Evolutionary conservation across 2,113 vertebrate genomes (phyloP).

Genomic region (Microcebus tavaratra): DNA sequence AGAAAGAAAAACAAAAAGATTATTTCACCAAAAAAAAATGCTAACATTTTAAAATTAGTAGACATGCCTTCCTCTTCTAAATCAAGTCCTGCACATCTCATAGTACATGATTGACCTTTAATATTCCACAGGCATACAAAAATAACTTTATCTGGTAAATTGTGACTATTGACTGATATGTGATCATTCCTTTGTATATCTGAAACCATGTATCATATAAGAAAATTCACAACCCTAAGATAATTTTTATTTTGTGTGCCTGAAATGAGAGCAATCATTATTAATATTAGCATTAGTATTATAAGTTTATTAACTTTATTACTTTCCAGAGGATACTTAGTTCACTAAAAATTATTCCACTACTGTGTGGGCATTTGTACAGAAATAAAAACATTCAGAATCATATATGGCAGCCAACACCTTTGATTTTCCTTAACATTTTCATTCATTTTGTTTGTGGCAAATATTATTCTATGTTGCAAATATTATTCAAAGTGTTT

Average conservation of each 20-base stretch:
- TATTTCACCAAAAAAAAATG: conserved; percentile 26
- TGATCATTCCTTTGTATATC: not conserved
- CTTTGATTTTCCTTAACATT: not conserved
- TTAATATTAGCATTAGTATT: not conserved
- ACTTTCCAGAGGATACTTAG: not conserved
- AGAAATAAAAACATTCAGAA: not conserved
- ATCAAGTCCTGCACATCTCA: not conserved
- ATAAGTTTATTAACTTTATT: not conserved
- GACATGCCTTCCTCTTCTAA: not conserved
- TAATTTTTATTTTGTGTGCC: not conserved
- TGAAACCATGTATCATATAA: not conserved
- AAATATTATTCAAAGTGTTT: not conserved
- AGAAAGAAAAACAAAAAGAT: not conserved
- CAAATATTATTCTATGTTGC: not conserved
- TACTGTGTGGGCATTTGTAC: not conserved
- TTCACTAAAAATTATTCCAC: not conserved
- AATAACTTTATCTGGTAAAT: not conserved
- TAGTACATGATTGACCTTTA: not conserved
- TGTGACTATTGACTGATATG: not conserved
- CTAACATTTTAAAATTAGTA: conserved; percentile 61
- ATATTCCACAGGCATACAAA: not conserved
- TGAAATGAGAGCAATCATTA: not conserved
- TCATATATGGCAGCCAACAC: not conserved
- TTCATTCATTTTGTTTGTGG: not conserved
- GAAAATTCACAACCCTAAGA: not conserved